Base-by-base conservation (phyloP, 2,888 invertebrate species). In the Nemoura dubitans region DNA sequence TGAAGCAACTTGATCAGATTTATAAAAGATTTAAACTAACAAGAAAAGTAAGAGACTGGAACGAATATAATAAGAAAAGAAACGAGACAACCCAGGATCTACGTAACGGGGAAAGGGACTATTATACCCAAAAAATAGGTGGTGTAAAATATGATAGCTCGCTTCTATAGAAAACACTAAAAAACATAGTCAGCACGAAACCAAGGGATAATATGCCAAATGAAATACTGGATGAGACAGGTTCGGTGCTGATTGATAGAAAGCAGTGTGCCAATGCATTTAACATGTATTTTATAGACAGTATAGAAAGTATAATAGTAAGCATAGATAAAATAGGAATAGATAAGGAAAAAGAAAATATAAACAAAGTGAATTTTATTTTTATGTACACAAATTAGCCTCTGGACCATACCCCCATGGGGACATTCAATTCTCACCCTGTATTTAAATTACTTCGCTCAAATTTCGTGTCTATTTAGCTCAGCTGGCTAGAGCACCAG, bases 111-210 rank as follows among this genome's bases (percentile, higher is more conserved):
- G 16, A 82, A 82, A n/a, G 16, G n/a, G 21, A 36, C 14, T 36
- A 82, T n/a, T 82, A 29, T 36, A 14, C 26, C 29, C n/a, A 83
- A 36, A 83, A 83, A 28, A 83, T 83, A 27, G 83, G 42, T 43
- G 2, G 25, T 3, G 25, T 36, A 7, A 83, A 28, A 83, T n/a
- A 43, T 43, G 43, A 83, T 28, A 27, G 26, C 21, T 36, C 25
- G 25, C n/a, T 25, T 25, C 30, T 83, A 30, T 82, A 36, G 82
- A 30, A 30, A 82, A 82, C 82, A n/a, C 26, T 82, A 29, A 82
- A 82, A 26, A 42, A 29, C 10, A 82, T 82, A 16, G 82, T 82
- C n/a, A 82, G n/a, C 10, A 36, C 36, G 16, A 36, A 30, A 3
- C 16, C 10, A 29, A 82, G 16, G 16, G 16, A 30, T 21, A 21